Base-by-base conservation (phyloP, 2,113 vertebrate genomes). In the Elgaria multicarinata region DNA sequence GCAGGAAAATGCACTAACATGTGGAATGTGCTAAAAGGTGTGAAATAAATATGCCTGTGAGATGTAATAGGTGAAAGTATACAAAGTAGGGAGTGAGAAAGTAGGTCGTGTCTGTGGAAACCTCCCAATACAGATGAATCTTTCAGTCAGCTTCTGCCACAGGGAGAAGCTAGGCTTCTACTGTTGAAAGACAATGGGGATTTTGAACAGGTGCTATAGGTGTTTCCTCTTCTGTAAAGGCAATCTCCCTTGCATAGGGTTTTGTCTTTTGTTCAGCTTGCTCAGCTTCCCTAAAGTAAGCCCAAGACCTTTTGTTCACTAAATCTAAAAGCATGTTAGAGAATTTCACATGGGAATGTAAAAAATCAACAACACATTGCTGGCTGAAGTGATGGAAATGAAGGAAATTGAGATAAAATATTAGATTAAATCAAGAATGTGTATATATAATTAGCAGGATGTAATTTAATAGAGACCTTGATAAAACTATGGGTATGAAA, bases 191-290 rank as follows among this genome's bases (percentile, higher is more conserved):
- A 96, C 95, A 95, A 94, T 95, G 71, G 91, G 87, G 85, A 92
- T 87, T 88, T 83, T 81, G 81, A 91, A 92, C 95, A 95, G 95
- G 95, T 95, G 94, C 92, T 86, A 75, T 88, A n/a, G 92, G 88
- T 95, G 53, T 55, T 84, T 91, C 39, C 66, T 44, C 75, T 0
- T 53, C 83, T 92, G 72, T 78, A 77, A 74, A 66, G 79, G 58
- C 83, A 55, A 75, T 53, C 24, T 4, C 88, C 87, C 69, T 90
- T 89, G 77, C 62, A 78, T 24, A 31, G 62, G 58, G 39, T 78
- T 76, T 79, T 91, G 85, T 89, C 95, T 96, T 95, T 96, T 96
- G 95, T 95, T 96, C 89, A 31, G 58, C 88, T 86, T 92, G 80
- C 58, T 69, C 86, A 92, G 66, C 77, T 93, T 84, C 85, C 86